Conservation (phyloP, 2,113 vertebrate genomes). For the Daboia siamensis region DNA sequence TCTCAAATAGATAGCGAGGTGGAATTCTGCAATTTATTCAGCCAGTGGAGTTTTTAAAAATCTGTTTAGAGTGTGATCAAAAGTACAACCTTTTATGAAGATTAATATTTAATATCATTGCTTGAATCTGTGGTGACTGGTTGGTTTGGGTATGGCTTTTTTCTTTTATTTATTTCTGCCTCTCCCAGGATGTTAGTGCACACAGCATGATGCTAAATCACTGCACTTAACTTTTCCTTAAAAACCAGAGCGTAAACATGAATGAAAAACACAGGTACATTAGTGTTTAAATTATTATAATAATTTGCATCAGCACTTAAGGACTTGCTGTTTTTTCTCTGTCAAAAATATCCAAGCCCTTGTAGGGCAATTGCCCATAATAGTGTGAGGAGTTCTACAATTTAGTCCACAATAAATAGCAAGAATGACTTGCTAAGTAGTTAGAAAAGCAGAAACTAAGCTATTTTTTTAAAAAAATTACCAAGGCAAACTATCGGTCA, state of each 20-base stretch:
- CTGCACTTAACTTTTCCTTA: slow-evolving; percentile 61
- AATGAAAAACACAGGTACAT: slow-evolving; percentile 60
- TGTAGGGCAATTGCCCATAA: background rate
- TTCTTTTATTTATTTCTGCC: slow-evolving; percentile 13
- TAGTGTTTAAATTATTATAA: slow-evolving; percentile 54
- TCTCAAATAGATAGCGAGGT: background rate
- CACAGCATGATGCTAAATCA: slow-evolving; percentile 57
- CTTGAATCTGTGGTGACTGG: slow-evolving; percentile 8
- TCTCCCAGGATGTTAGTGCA: slow-evolving; percentile 46
- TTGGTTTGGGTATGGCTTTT: slow-evolving; percentile 34
- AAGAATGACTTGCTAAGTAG: background rate
- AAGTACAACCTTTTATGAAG: background rate
- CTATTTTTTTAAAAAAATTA: background rate
- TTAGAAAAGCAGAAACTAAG: background rate
- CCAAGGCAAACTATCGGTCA: background rate
- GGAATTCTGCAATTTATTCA: background rate
- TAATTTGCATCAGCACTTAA: slow-evolving; percentile 35
- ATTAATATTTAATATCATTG: slow-evolving; percentile 19
- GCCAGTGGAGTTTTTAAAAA: background rate
- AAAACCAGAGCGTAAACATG: slow-evolving; percentile 60
- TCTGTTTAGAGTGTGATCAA: background rate
- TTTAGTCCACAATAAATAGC: background rate
- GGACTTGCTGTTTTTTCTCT: slow-evolving; percentile 55
- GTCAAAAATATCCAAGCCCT: slow-evolving; percentile 41
- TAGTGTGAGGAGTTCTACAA: background rate